Evolutionary conservation across 2,113 vertebrate species (phyloP).

Genomic region (Protomyctophum bolini): DNA sequence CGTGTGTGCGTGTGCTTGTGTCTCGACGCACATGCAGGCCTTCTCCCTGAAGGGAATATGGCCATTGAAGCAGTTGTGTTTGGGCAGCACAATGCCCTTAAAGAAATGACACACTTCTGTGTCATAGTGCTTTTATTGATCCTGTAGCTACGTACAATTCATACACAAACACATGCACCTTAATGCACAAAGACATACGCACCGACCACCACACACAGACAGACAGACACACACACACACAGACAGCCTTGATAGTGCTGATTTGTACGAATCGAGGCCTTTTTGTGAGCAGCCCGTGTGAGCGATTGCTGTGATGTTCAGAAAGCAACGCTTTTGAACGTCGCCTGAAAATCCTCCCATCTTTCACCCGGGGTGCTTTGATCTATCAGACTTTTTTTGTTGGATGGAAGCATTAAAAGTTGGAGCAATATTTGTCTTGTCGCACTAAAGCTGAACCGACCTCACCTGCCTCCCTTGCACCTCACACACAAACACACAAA

Average conservation of each 20-base stretch:
- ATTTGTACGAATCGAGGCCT: conserved; percentile 17
- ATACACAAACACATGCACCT: too few species aligned
- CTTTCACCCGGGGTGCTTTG: too few species aligned
- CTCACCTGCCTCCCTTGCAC: neutral
- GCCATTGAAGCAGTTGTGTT: neutral
- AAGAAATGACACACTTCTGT: neutral
- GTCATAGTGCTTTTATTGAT: conserved; percentile 36
- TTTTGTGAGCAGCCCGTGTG: neutral
- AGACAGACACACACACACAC: neutral
- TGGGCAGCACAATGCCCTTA: neutral
- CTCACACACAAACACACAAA: conserved; percentile 16
- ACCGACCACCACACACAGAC: too few species aligned
- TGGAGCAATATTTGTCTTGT: neutral
- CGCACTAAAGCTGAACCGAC: neutral
- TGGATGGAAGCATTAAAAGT: conserved; percentile 1
- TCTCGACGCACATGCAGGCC: neutral
- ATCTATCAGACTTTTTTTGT: neutral
- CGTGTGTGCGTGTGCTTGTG: conserved; percentile 29
- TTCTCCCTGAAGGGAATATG: conserved; percentile 9
- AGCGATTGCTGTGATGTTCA: conserved; percentile 3
- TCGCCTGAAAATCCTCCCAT: conserved; percentile 6
- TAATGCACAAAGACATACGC: too few species aligned
- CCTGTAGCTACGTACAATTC: neutral
- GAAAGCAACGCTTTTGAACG: neutral
- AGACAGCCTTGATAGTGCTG: conserved; percentile 21